Evolutionary conservation across 2,797 vertebrate genomes (phyloP).

Genomic region (Smutsia temminckii): DNA sequence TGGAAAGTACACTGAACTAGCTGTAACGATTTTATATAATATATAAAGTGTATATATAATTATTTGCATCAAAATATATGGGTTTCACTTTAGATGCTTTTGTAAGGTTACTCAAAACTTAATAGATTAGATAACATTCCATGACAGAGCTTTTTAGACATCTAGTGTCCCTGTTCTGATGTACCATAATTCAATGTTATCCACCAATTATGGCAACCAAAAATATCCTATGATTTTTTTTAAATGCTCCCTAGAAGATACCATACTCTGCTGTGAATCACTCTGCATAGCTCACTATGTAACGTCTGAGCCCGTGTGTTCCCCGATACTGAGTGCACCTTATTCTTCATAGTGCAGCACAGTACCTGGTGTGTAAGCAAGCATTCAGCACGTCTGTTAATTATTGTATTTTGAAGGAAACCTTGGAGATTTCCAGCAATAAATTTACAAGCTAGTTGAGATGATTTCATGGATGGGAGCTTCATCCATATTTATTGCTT

Average conservation of each 20-base stretch:
- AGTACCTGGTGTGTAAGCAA: background rate
- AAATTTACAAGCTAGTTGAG: background rate
- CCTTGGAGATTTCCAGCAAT: background rate
- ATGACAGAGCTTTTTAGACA: background rate
- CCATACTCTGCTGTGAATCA: background rate
- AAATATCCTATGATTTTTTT: background rate
- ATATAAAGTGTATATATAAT: background rate
- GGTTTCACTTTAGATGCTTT: background rate
- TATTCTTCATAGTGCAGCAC: background rate
- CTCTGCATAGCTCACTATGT: background rate
- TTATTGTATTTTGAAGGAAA: background rate
- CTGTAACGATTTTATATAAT: background rate
- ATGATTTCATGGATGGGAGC: background rate
- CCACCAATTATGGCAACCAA: background rate
- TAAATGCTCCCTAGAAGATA: background rate
- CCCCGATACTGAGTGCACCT: background rate
- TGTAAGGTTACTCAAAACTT: background rate
- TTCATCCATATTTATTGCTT: background rate
- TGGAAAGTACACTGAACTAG: background rate
- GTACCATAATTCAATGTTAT: background rate
- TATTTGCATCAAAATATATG: background rate
- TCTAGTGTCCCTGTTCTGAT: background rate
- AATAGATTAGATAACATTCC: background rate
- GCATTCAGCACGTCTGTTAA: background rate
- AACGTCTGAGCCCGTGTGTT: background rate